These are phyloP conservation scores for Diplodus puntazzo DNA, from an alignment of 2,797 vertebrate species.

Conservation along the genomic window DNA sequence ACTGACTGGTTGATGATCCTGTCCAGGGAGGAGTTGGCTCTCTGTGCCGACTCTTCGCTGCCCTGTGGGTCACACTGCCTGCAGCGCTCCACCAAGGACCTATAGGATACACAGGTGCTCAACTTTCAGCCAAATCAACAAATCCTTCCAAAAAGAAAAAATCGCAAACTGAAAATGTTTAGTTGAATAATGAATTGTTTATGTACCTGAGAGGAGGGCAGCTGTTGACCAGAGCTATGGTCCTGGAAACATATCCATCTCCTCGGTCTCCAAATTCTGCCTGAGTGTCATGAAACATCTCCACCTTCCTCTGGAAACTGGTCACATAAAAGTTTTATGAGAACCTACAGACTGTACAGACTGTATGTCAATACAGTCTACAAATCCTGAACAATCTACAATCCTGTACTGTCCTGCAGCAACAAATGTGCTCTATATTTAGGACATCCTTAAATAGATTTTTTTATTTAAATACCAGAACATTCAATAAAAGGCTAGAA, in stretches of 20 bases:
- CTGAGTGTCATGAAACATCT: slow-evolving; percentile 90
- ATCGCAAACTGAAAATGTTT: neutral
- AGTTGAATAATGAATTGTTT: neutral
- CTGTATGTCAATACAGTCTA: neutral
- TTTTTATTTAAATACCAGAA: neutral
- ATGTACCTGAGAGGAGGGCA: slow-evolving; percentile 92
- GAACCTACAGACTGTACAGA: neutral
- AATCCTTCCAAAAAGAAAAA: neutral
- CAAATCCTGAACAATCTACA: neutral
- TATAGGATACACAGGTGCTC: slow-evolving; percentile 55
- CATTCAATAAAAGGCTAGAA: neutral
- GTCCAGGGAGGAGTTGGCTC: slow-evolving; percentile 87
- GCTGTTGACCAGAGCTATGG: slow-evolving; percentile 92
- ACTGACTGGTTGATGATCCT: slow-evolving; percentile 89
- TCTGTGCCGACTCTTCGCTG: slow-evolving; percentile 86
- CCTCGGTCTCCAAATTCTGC: slow-evolving; percentile 85
- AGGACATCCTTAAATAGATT: neutral
- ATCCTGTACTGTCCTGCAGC: neutral
- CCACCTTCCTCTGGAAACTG: slow-evolving; percentile 93
- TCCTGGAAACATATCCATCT: slow-evolving; percentile 86
- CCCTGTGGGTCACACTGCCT: slow-evolving; percentile 88
- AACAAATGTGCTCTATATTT: neutral
- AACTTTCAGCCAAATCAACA: neutral
- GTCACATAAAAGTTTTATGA: slow-evolving; percentile 38
- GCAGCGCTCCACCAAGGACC: slow-evolving; percentile 90